Evolutionary conservation across 2,888 invertebrate species (phyloP), one percentile per base, ranked within the genome.

Genomic region (Spisula solida): DNA sequence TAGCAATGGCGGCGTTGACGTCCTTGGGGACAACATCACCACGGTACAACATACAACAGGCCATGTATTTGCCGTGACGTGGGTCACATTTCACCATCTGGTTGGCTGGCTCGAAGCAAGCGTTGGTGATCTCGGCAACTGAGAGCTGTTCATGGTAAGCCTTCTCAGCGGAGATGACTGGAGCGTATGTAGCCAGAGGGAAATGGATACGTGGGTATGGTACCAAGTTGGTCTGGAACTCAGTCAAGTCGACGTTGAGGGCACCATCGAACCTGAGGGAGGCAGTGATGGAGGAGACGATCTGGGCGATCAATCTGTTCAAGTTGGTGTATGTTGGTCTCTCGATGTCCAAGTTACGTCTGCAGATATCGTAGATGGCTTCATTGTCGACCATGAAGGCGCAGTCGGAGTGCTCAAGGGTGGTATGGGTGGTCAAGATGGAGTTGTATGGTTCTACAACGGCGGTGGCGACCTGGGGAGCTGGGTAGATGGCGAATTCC

Each of bases 101-200:
- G 97, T 98, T 98, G 94, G 98, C 98, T 96, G 98, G 97, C 98
- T 98, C 55, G 98, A 98, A 91, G 97, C 99, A 99, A 41, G 98
- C 98, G 96, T 98, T 95, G 90, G 95, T 95, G 90, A 95, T 94
- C 82, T 95, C 95, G 84, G 95, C 91, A 79, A 95, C 94, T 5
- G 94, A 93, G 55, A 95, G 90, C 88, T 98, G 98, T 97, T 99
- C 99, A 96, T 99, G 93, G 91, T 92, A 98, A 18, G 99, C 99
- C 97, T 99, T 99, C 97, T 99, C 99, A 90, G 99, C 98, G 0
- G 98, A 98, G 97, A 99, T 98, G 96, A 99, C 98, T 47, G 99
- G 99, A 56, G 99, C 98, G 96, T 99, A 99, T 18, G 99, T 97
- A 98, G 91, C 97, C 89, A 94, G 91, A 0, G 98, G 98, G 97